Conservation (phyloP, 2,113 vertebrate species). For the Orycteropus afer region DNA sequence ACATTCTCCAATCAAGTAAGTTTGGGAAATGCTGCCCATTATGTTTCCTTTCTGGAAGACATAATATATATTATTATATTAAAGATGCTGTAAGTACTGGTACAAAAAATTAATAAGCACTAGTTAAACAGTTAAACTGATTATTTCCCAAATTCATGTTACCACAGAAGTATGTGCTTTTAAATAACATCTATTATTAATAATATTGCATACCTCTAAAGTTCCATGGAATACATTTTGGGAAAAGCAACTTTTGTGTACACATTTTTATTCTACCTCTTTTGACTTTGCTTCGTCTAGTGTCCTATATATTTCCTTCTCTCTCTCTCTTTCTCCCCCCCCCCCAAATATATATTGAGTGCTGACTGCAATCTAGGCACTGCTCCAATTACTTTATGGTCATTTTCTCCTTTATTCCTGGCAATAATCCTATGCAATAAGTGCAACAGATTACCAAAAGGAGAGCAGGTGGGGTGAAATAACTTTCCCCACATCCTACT, state of each 20-base stretch:
- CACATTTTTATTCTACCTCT: background rate
- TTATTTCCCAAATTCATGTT: background rate
- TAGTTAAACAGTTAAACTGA: background rate
- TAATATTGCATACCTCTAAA: background rate
- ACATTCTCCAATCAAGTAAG: background rate
- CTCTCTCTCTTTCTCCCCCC: background rate
- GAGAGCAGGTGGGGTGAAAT: background rate
- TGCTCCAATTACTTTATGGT: background rate
- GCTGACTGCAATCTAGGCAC: background rate
- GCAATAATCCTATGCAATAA: background rate
- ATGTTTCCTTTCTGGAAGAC: background rate
- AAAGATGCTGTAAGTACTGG: background rate
- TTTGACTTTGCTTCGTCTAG: constrained; percentile 9
- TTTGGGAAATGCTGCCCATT: background rate
- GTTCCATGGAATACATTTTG: background rate
- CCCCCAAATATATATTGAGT: background rate
- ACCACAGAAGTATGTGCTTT: background rate
- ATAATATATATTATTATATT: background rate
- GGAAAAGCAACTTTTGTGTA: background rate
- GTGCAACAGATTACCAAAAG: background rate
- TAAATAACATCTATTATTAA: background rate
- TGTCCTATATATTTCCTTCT: background rate
- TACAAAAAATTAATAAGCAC: background rate
- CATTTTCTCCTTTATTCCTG: background rate
- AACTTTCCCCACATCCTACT: background rate